Percentiles rank a stretch among this genome's conserved stretches.
These are phyloP conservation scores for Sparidentex hasta DNA, from an alignment of 2,797 vertebrate species.

Conservation along the genomic window DNA sequence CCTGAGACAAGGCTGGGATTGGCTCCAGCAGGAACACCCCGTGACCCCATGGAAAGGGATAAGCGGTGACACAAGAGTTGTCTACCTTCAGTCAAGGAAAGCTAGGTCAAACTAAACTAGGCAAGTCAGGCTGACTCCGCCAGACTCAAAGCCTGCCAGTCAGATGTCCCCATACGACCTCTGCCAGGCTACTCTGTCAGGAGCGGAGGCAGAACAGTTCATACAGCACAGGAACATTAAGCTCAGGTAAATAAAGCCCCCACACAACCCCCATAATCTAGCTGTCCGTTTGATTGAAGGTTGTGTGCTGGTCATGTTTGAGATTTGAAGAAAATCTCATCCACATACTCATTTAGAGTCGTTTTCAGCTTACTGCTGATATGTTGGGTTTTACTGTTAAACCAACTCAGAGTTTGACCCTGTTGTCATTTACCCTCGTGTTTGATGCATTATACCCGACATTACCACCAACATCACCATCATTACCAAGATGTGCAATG, in stretches of 20 bases:
- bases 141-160: slow-evolving; percentile 46
- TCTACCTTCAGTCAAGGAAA: background rate
- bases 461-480: background rate
- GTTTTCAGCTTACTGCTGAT: background rate
- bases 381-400: background rate
- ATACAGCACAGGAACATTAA: slow-evolving; percentile 41
- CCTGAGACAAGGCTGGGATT: too few relatives aligned
- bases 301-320: slow-evolving; percentile 3
- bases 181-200: slow-evolving; percentile 16
- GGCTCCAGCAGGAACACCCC: too few relatives aligned
- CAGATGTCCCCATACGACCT: slow-evolving; percentile 41
- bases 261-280: slow-evolving; percentile 15
- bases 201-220: slow-evolving; percentile 2
- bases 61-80: slow-evolving; percentile 6
- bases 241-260: slow-evolving; percentile 34
- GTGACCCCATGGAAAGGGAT: too few relatives aligned
- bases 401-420: background rate
- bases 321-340: slow-evolving; percentile 28
- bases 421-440: background rate
- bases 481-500: too few relatives aligned
- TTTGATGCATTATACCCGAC: background rate
- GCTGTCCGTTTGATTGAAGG: slow-evolving; percentile 40
- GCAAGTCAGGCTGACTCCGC: slow-evolving; percentile 38
- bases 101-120: slow-evolving; percentile 3
- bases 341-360: slow-evolving; percentile 3